Conservation (phyloP, 2,797 vertebrate species). For the Podargus strigoides region DNA sequence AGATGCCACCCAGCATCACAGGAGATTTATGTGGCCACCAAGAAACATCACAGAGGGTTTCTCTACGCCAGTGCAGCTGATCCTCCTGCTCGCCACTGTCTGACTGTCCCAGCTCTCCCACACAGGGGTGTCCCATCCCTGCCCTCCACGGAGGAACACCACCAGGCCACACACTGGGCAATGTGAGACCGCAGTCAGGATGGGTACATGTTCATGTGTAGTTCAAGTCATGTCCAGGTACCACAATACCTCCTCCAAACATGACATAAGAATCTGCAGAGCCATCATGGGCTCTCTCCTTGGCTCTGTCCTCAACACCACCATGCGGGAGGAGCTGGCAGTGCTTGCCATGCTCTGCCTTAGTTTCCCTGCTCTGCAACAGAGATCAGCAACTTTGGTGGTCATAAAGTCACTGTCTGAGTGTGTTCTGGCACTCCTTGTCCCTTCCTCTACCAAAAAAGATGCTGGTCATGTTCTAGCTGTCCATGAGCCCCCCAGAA, state of each 20-base stretch:
- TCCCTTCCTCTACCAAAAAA: background rate
- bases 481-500: background rate
- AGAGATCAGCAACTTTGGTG: background rate
- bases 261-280: background rate
- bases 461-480: background rate
- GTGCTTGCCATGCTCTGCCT: background rate
- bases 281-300: rapidly evolving
- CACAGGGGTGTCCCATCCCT: background rate
- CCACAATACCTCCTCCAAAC: background rate
- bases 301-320: background rate
- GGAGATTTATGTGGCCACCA: background rate
- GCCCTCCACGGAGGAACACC: background rate
- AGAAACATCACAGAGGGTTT: background rate
- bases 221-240: background rate
- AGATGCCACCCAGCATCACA: background rate
- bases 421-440: background rate
- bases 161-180: too few species aligned
- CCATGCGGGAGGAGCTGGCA: rapidly evolving
- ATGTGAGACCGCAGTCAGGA: too few species aligned
- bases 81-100: background rate
- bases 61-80: background rate
- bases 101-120: background rate
- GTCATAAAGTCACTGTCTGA: background rate
- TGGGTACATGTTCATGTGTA: too few species aligned
- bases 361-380: background rate